Percentiles rank a stretch among this genome's conserved stretches.
Conservation (phyloP, 2,888 invertebrate genomes). For the Sclerodermus sp. region DNA sequence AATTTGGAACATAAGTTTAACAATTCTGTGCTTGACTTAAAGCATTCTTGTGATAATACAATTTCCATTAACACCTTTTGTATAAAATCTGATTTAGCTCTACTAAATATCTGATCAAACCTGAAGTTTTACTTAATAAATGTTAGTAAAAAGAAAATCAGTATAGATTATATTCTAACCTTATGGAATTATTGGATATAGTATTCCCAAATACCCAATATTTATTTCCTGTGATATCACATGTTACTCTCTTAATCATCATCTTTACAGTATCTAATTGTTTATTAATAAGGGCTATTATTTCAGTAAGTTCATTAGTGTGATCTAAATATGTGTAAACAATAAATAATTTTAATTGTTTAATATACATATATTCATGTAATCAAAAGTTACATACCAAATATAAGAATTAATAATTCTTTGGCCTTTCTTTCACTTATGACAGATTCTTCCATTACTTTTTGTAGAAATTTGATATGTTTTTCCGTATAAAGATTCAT, state of each 20-base stretch:
- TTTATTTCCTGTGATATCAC: slow-evolving; percentile 44
- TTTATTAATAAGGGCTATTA: slow-evolving; percentile 37
- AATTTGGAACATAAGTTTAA: slow-evolving; percentile 36
- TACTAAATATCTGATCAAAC: slow-evolving; percentile 24
- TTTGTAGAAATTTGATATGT: slow-evolving; percentile 41
- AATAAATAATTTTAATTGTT: slow-evolving; percentile 3
- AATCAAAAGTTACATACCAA: too few relatives aligned
- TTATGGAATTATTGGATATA: not conserved
- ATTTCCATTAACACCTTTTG: slow-evolving; percentile 41
- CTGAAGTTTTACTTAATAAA: slow-evolving; percentile 21
- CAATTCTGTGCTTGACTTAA: slow-evolving; percentile 34
- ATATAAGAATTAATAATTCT: too few relatives aligned
- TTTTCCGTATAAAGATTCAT: slow-evolving; percentile 13
- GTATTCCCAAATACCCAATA: slow-evolving; percentile 44
- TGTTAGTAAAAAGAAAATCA: slow-evolving; percentile 3
- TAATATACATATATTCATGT: not conserved
- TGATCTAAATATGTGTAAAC: slow-evolving; percentile 28
- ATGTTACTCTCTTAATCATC: slow-evolving; percentile 36
- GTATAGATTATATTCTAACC: slow-evolving; percentile 1
- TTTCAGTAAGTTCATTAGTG: slow-evolving; percentile 10
- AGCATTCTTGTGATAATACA: slow-evolving; percentile 31
- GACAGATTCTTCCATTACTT: slow-evolving; percentile 36
- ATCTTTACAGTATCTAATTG: slow-evolving; percentile 38
- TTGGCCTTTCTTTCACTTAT: too few relatives aligned
- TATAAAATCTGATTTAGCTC: slow-evolving; percentile 34